Conservation (phyloP, 2,797 vertebrate species). For the Lepus oiostolus region DNA sequence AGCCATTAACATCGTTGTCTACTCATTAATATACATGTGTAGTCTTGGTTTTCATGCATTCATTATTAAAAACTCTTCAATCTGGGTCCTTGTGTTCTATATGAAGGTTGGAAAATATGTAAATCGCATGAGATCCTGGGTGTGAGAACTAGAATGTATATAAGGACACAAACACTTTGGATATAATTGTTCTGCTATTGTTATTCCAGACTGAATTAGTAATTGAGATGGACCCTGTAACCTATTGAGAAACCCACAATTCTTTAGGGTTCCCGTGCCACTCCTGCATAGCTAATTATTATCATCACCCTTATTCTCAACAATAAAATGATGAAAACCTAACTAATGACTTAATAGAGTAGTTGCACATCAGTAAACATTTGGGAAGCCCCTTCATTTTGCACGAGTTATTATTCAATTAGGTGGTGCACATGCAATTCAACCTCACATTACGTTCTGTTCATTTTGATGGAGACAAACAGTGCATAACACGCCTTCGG, state of each 20-base stretch:
- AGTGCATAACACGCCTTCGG: neutral
- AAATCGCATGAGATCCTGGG: constrained; percentile 33
- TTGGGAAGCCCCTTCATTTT: neutral
- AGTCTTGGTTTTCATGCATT: constrained; percentile 67
- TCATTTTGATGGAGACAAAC: constrained; percentile 3
- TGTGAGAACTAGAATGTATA: constrained; percentile 67
- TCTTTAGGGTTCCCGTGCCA: constrained; percentile 10
- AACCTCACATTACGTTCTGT: neutral
- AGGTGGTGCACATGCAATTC: neutral
- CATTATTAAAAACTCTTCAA: constrained; percentile 76
- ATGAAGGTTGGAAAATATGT: constrained; percentile 64
- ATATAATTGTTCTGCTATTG: constrained; percentile 57
- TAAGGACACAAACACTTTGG: constrained; percentile 34
- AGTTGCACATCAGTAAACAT: neutral
- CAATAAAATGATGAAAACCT: constrained; percentile 45
- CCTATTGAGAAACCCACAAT: constrained; percentile 2
- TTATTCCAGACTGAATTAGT: constrained; percentile 70
- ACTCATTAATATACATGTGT: constrained; percentile 73
- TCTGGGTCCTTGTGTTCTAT: constrained; percentile 66
- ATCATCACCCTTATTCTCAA: constrained; percentile 55
- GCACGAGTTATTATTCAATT: constrained; percentile 46
- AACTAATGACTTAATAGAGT: constrained; percentile 70
- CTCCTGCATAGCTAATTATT: constrained; percentile 49
- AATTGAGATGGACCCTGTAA: constrained; percentile 57
- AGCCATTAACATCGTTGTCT: constrained; percentile 76